phyloP scores from a whole-genome alignment of 2,113 vertebrate genomes.

The Pipra filicauda region DNA sequence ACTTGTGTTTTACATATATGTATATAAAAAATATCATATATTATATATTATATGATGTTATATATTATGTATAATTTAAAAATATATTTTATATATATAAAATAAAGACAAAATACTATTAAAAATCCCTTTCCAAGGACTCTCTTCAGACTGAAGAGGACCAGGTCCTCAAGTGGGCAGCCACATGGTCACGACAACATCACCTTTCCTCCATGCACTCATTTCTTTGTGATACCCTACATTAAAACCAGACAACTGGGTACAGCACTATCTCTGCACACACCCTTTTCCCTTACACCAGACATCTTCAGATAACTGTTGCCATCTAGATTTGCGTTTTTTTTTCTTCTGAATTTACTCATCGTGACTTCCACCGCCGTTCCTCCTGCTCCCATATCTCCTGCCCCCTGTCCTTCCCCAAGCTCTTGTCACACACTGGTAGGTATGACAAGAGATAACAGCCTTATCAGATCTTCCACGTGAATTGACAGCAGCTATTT shows the following conservation, averaged over 20 bases:
- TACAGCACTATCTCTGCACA: neutral
- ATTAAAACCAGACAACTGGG: neutral
- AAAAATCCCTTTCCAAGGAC: neutral
- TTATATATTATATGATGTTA: neutral
- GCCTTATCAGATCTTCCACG: conserved; percentile 4
- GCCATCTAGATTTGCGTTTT: neutral
- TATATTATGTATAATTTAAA: neutral
- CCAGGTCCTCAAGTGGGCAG: neutral
- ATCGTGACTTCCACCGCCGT: neutral
- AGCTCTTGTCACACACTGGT: neutral
- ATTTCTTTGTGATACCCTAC: neutral
- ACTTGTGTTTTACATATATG: neutral
- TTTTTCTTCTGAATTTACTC: neutral
- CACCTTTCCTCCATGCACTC: neutral
- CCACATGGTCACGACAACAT: neutral
- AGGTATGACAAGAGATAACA: neutral
- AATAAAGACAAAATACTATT: neutral
- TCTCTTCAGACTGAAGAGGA: neutral
- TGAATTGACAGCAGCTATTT: neutral
- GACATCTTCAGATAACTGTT: neutral
- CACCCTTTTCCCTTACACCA: neutral
- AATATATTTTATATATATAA: neutral
- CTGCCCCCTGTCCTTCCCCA: neutral
- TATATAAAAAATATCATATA: too few relatives aligned
- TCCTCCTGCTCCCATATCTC: neutral